Base-by-base conservation (phyloP, 2,797 vertebrate genomes). In the Sitta carolinensis region DNA sequence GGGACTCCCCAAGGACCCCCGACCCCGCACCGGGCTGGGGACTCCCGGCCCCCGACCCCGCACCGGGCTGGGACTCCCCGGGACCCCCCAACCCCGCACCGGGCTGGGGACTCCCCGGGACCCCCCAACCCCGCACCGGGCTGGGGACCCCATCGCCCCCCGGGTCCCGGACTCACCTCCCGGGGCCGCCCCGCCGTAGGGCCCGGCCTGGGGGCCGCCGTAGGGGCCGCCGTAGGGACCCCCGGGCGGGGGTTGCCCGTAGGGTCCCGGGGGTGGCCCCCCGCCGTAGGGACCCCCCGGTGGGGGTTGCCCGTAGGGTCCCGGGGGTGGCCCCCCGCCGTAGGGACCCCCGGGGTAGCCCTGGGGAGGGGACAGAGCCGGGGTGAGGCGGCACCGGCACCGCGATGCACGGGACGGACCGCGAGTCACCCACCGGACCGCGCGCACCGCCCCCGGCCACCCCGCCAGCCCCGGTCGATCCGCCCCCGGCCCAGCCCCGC, bases 131-230 rank as follows among this genome's bases (percentile, higher is more conserved):
- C 45, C 29, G 20, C 10, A 45, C 51, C 29, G 29, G 50, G 7
- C 36, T 11, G 8, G 47, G 73, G 17, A 21, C 13, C 51, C 30
- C 42, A 42, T 42, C 42, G 15, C 42, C 17, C 29, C 45, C 64
- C 10, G 16, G 8, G 4, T 16, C 38, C 18, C 58, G 30, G 14
- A 91, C 98, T 98, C 98, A 97, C 97, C 97, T 97, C 97, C 97
- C 45, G 97, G 96, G 70, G 96, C 94, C 13, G 98, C 97, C 50
- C 98, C 98, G 67, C 98, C 98, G 80, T 98, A 98, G 50, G 47
- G 47, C 7, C 97, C 97, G 9, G 98, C 97, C 19, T 98, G 98
- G 52, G 98, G 98, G n/a, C 29, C 51, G 29, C 51, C 51, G 51
- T 52, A 52, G 29, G 51, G 27, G 29, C 50, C 50, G 12, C 97